Evolutionary conservation across 2,888 invertebrate genomes (phyloP).

Genomic region (Neoascia interrupta): DNA sequence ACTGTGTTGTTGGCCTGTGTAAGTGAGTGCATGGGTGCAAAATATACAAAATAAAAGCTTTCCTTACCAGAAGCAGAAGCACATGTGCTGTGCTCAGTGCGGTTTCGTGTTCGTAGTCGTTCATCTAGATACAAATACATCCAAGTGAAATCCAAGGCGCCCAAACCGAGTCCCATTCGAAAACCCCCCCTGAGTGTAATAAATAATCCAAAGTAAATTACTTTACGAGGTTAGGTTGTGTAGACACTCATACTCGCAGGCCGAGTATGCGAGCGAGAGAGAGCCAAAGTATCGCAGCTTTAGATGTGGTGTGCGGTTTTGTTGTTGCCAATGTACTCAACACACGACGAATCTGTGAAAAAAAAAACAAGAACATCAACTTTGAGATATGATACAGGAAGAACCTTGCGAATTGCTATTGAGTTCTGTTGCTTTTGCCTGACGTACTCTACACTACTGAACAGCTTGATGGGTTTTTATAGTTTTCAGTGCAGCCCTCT

Average conservation of each 20-base stretch:
- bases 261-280: no score
- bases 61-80: background rate
- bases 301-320: slow-evolving; percentile 14
- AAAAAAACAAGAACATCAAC: slow-evolving; percentile 23
- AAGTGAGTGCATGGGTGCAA: slow-evolving; percentile 34
- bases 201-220: slow-evolving; percentile 52
- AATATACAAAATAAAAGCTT: no score
- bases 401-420: slow-evolving; percentile 78
- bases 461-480: slow-evolving; percentile 49
- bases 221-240: slow-evolving; percentile 57
- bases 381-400: slow-evolving; percentile 75
- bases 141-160: slow-evolving; percentile 41
- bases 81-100: slow-evolving; percentile 12
- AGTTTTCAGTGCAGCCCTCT: slow-evolving; percentile 57
- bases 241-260: no score
- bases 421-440: slow-evolving; percentile 63
- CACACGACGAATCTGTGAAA: slow-evolving; percentile 32
- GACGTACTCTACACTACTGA: slow-evolving; percentile 3
- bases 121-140: slow-evolving; percentile 32
- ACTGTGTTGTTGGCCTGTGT: slow-evolving; percentile 10
- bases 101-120: background rate
- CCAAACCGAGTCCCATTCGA: background rate
- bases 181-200: slow-evolving; percentile 37
- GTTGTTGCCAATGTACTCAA: slow-evolving; percentile 14
- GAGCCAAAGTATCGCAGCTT: slow-evolving; percentile 2